Evolutionary conservation across 2,797 vertebrate species (phyloP).

Genomic region (Ataeniobius toweri): DNA sequence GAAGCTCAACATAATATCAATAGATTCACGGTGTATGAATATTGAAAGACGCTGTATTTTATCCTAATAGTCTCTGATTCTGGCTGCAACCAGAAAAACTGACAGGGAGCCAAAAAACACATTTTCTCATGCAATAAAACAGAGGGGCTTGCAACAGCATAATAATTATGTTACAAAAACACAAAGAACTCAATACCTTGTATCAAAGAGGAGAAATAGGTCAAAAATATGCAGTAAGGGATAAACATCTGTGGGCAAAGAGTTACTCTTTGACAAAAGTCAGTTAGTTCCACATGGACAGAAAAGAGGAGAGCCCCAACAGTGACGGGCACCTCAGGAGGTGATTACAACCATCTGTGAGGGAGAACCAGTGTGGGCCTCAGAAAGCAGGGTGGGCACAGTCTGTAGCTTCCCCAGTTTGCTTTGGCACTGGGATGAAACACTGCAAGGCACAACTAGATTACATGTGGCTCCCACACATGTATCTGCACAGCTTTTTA

Average conservation of each 20-base stretch:
- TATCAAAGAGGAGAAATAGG: conserved; percentile 5
- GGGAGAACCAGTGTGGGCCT: conserved; percentile 45
- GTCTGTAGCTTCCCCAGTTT: conserved; percentile 58
- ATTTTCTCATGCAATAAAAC: conserved; percentile 45
- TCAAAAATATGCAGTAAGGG: conserved; percentile 19
- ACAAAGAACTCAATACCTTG: conserved; percentile 24
- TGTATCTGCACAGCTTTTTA: conserved; percentile 36
- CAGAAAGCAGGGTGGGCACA: conserved; percentile 61
- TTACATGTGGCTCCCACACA: conserved; percentile 55
- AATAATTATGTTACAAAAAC: conserved; percentile 40
- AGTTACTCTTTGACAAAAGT: conserved; percentile 56
- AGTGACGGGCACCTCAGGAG: conserved; percentile 67
- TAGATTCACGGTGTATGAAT: not conserved
- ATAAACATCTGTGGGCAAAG: conserved; percentile 32
- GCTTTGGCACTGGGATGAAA: conserved; percentile 70
- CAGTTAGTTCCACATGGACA: conserved; percentile 42
- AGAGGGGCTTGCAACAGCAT: conserved; percentile 33
- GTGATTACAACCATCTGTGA: conserved; percentile 79
- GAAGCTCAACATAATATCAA: not conserved
- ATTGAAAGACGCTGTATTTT: conserved; percentile 23
- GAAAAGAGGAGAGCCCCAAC: conserved; percentile 45
- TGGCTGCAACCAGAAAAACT: conserved; percentile 44
- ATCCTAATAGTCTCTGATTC: conserved; percentile 38
- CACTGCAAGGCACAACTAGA: conserved; percentile 47
- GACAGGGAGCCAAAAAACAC: conserved; percentile 43